Evolutionary conservation across 1,140 invertebrate species (phyloP), one percentile per base, ranked within the genome.

Genomic region (Lerema accius): DNA sequence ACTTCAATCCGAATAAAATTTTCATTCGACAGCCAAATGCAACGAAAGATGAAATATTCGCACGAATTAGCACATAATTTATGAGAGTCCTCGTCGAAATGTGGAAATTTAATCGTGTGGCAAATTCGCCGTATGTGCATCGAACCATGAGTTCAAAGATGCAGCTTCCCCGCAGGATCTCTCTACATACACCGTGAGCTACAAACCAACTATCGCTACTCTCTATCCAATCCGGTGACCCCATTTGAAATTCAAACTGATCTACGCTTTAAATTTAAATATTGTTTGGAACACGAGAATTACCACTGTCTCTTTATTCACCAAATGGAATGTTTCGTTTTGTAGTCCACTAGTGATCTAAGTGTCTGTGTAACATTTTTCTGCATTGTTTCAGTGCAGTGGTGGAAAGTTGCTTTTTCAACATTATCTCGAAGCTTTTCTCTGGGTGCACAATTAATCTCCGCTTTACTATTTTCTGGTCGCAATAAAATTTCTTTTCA

Each of bases 31-130:
- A 4, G 7, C 35, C 35, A 13, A 10, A 48, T 15, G 42, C 43
- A 16, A 37, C n/a, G 28, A 19, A 51, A 51, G 14, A 55, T 59
- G 40, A 59, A 48, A 59, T 23, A 46, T 59, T 11, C 16, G 28
- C 32, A 46, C 42, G 40, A 59, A 59, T 59, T 59, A 59, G 55
- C 55, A 23, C 40, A 46, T 46, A 37, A 48, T 59, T 59, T 19
- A 37, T 23, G 26, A 46, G 48, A 59, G 28, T 59, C 23, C 55
- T 37, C 43, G 7, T 15, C 46, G 53, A 45, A 58, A 58, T 45
- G 53, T 58, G 53, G 53, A 46, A 35, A 58, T 58, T 58, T 45
- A 58, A 58, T 58, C 53, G 53, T 23, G 26, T 40, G 53, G 53
- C 26, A 58, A 58, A 58, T 58, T 58, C 53, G 15, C 40, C 26